Conservation (phyloP, 2,113 vertebrate species). For the Pao palembangensis region DNA sequence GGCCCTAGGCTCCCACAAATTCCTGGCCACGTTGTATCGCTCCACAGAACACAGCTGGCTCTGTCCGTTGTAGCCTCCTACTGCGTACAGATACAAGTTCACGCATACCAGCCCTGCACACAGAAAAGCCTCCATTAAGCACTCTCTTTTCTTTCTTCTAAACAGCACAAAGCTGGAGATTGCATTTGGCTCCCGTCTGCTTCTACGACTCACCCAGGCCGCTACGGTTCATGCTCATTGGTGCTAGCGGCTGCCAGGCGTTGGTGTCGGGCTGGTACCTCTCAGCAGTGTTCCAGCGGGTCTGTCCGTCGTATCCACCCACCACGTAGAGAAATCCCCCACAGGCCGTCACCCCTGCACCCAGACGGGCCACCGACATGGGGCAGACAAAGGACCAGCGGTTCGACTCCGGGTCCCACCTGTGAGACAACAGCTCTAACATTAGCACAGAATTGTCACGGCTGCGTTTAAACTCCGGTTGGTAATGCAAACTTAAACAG, state of each 20-base stretch:
- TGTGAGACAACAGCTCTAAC: slow-evolving; percentile 40
- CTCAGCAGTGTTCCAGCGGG: slow-evolving; percentile 75
- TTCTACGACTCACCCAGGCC: slow-evolving; percentile 73
- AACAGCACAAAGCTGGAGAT: not conserved
- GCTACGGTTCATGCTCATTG: slow-evolving; percentile 75
- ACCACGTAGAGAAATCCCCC: slow-evolving; percentile 76
- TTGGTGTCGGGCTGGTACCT: slow-evolving; percentile 77
- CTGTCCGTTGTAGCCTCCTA: slow-evolving; percentile 77
- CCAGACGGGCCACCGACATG: slow-evolving; percentile 77
- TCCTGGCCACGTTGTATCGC: slow-evolving; percentile 69
- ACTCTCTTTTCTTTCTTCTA: not conserved
- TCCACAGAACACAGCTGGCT: slow-evolving; percentile 73
- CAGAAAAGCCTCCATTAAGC: not conserved
- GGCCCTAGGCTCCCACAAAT: slow-evolving; percentile 73
- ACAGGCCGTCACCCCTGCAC: slow-evolving; percentile 72
- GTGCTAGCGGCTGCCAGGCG: slow-evolving; percentile 72
- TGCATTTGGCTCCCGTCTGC: too few species aligned
- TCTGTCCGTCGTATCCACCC: slow-evolving; percentile 78
- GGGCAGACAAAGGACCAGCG: slow-evolving; percentile 74
- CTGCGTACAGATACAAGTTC: slow-evolving; percentile 72
- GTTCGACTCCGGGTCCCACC: slow-evolving; percentile 80
- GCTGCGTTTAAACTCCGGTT: not conserved
- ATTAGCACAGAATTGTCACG: not conserved
- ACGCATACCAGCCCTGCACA: slow-evolving; percentile 72
- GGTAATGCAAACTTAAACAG: not conserved